A percentile compares a stretch with the other conserved stretches of the same genome.
Evolutionary conservation across 2,113 vertebrate genomes (phyloP).

Genomic region (Vulpes ferrilata): DNA sequence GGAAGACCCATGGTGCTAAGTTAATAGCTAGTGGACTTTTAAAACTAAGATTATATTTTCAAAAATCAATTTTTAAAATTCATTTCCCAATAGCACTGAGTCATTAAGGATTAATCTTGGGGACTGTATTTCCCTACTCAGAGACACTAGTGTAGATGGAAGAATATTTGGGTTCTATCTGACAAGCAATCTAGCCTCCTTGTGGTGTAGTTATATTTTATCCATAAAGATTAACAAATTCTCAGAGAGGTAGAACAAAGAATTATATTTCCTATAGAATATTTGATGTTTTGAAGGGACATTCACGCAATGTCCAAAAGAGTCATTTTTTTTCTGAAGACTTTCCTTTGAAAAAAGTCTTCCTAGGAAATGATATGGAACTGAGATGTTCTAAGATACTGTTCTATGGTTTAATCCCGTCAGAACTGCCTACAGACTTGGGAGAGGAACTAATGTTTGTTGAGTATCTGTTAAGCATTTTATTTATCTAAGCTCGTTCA

Average conservation of each 20-base stretch:
- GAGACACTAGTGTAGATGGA: background rate
- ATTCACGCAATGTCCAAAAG: background rate
- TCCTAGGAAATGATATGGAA: background rate
- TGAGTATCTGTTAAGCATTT: background rate
- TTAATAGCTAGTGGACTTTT: background rate
- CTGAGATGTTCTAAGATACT: background rate
- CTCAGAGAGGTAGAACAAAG: background rate
- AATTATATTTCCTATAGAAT: background rate
- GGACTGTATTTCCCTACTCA: background rate
- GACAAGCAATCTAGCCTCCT: background rate
- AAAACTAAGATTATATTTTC: conserved; percentile 9
- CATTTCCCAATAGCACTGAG: background rate
- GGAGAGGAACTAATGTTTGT: background rate
- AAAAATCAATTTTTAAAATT: background rate
- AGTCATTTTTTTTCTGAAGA: background rate
- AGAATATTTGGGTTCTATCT: background rate
- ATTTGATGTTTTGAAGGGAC: background rate
- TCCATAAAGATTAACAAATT: background rate
- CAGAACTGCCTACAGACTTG: background rate
- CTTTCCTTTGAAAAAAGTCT: background rate
- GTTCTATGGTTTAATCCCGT: background rate
- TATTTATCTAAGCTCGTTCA: background rate
- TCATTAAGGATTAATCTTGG: background rate
- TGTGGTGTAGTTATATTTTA: background rate
- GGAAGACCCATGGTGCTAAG: background rate